Evolutionary conservation across 2,797 vertebrate species (phyloP), one percentile per base, ranked within the genome.

Genomic region (Rhinichthys osculus): DNA sequence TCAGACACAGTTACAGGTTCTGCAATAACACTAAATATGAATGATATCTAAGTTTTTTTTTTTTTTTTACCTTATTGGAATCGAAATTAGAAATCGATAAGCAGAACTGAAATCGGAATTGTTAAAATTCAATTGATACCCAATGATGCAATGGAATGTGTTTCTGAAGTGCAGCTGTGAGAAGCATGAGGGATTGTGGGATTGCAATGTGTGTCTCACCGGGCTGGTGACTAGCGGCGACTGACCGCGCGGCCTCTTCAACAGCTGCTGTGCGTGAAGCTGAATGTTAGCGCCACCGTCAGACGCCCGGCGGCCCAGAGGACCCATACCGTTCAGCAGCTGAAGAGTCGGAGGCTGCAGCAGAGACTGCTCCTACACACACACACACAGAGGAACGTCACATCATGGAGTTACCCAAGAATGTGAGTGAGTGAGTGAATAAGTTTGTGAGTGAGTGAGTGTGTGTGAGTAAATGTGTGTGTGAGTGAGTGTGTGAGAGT

Each of bases 281-380:
- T 99, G 98, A 91, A 99, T 99, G 92, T 99, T 99, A 77, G 98
- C 98, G 11, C 98, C 98, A 0, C 98, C 98, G 0, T 99, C 98
- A 0, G 98, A 99, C 0, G 98, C 98, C 71, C 98, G 91, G 21
- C 98, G 96, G 30, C 98, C 98, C 85, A 99, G 95, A 1, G 98
- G 98, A 4, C 98, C 98, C 98, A 99, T 99, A 85, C 98, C 98
- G 0, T 99, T 99, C 79, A 99, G 93, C 89, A 99, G 94, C 94
- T 99, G 98, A 85, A 99, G 95, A 1, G 98, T 97, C 1, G 98
- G 98, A 0, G 98, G 98, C 94, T 99, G 98, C 91, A 99, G 94
- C 77, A 99, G 94, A 16, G 96, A 99, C 94, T 99, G 98, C 88
- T 99, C 98, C 98, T 99, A 85, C 7, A 78, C 52, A 87, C 30